Evolutionary conservation across 2,113 vertebrate genomes (phyloP), one percentile per base, ranked within the genome.

Genomic region (Bagarius yarrelli): DNA sequence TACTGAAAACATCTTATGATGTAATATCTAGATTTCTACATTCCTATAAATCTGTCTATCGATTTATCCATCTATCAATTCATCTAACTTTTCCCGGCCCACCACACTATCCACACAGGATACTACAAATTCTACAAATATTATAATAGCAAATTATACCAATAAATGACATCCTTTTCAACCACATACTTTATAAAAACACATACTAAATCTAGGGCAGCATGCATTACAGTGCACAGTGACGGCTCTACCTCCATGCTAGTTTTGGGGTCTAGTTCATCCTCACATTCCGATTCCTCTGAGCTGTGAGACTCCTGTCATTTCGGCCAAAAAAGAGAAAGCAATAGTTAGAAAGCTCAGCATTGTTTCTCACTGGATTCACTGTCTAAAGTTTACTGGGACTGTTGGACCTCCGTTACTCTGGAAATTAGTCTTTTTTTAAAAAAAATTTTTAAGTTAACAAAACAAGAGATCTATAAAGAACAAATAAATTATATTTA

Each of bases 271-370:
- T 96, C 97, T 89, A 98, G 92, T 90, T 99, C 98, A 87, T 99
- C 98, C 85, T 99, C 98, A 90, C 96, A 98, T 88, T 99, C 98
- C 40, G 97, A 99, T 89, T 99, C 97, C 89, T 98, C 97, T 83
- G 98, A 99, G 83, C 96, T 97, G 94, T 97, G 95, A 88, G 94
- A 93, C 88, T 97, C 97, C 97, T 99, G 90, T 78, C 85, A 78
- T 86, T 86, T 60, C 82, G 76, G 44, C 40, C 19, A 32, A 85
- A 32, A 84, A n/a, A 80, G 50, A 74, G 32, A 79, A 73, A 69
- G 59, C 18, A 77, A 14, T 23, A n/a, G 71, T 81, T 83, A 86
- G 63, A 76, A 76, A 76, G 25, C 12, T 59, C 14, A 52, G 21
- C n/a, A 27, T 1, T 34, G 25, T 71, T 50, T 70, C 16, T 64